These are phyloP conservation scores for Lithophane semibrunnea DNA, from an alignment of 2,888 invertebrate genomes.

Conservation along the genomic window DNA sequence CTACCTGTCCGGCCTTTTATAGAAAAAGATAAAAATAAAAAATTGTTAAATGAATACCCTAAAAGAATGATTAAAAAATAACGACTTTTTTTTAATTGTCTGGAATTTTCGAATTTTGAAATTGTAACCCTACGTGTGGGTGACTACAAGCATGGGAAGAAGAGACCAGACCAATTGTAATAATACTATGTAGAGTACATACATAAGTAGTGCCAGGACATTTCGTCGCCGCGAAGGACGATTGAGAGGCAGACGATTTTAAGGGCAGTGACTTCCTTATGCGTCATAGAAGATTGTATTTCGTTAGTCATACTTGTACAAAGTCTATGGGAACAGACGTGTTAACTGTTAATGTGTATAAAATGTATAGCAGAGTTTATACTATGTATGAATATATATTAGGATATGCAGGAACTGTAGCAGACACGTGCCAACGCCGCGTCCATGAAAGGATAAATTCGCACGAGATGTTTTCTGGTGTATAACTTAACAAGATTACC, in stretches of 20 bases:
- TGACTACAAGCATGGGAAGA: not conserved
- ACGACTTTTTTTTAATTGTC: not conserved
- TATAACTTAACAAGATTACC: not conserved
- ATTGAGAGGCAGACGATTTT: conserved; percentile 33
- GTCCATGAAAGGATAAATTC: not conserved
- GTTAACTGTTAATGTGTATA: not conserved
- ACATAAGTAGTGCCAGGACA: conserved; percentile 27
- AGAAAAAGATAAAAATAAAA: not conserved
- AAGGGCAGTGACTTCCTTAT: conserved; percentile 50
- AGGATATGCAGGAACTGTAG: not conserved
- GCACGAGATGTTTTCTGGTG: not conserved
- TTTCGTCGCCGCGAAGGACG: conserved; percentile 28
- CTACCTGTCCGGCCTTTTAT: not conserved
- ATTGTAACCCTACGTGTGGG: not conserved
- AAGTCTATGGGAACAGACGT: conserved; percentile 9
- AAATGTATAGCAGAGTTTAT: not conserved
- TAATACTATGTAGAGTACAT: conserved; percentile 23
- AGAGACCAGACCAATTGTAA: not conserved
- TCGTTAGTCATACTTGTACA: conserved; percentile 34
- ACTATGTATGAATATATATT: not conserved
- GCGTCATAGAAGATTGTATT: conserved; percentile 33
- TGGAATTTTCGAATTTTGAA: not conserved
- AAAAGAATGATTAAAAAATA: not conserved
- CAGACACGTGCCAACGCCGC: not conserved
- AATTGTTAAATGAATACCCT: not conserved